Percentiles rank a stretch among this genome's conserved stretches.
Conservation (phyloP, 2,797 vertebrate species). For the Myripristis jacobus region DNA sequence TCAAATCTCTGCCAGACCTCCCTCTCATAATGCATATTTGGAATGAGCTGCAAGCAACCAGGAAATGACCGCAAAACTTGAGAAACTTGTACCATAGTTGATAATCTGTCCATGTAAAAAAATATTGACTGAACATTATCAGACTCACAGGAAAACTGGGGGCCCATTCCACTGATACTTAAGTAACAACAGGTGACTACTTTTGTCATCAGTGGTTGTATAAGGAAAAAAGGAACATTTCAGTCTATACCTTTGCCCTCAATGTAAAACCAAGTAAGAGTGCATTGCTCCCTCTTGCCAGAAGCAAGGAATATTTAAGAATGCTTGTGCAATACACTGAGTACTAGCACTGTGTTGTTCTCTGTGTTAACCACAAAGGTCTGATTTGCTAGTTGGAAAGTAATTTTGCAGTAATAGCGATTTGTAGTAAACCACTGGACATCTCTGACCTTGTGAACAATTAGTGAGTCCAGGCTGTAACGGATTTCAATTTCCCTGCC, state of each 20-base stretch:
- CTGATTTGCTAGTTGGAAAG: background rate
- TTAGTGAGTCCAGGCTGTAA: slow-evolving; percentile 56
- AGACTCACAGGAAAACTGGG: too few relatives aligned
- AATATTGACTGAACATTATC: too few relatives aligned
- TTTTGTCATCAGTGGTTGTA: too few relatives aligned
- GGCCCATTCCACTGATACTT: too few relatives aligned
- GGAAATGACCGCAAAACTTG: too few relatives aligned
- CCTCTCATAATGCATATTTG: too few relatives aligned
- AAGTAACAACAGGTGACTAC: too few relatives aligned
- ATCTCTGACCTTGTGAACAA: slow-evolving; percentile 63
- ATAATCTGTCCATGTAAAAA: too few relatives aligned
- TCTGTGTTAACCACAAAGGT: background rate
- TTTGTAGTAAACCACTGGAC: slow-evolving; percentile 2
- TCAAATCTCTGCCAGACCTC: too few relatives aligned
- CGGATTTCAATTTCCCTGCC: slow-evolving; percentile 61
- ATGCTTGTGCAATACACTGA: background rate
- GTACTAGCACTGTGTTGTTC: too few relatives aligned
- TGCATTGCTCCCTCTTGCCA: background rate
- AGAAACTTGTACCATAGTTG: too few relatives aligned
- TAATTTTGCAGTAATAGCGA: slow-evolving; percentile 8
- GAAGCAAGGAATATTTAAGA: background rate
- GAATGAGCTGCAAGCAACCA: too few relatives aligned
- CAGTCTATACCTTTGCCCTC: background rate
- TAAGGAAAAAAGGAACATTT: background rate
- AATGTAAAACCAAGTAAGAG: background rate